Conservation (phyloP, 2,113 vertebrate species). For the Egretta garzetta region DNA sequence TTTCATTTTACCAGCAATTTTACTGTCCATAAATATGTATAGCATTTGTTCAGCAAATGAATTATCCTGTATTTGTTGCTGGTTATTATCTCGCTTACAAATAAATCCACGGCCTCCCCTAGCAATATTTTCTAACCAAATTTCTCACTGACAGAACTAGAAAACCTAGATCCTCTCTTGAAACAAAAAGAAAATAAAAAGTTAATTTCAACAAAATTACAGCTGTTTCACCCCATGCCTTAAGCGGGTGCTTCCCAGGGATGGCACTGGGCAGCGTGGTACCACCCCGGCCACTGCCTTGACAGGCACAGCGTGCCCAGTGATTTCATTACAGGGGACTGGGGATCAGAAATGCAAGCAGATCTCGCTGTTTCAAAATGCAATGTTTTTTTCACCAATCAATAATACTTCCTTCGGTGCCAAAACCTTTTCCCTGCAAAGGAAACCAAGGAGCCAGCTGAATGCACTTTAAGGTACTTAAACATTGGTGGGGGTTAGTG, state of each 20-base stretch:
- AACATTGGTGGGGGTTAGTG: not conserved
- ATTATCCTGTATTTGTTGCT: not conserved
- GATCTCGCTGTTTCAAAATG: not conserved
- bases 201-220: not conserved
- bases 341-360: not conserved
- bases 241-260: not conserved
- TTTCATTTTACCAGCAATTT: slow-evolving; percentile 22
- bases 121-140: not conserved
- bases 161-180: not conserved
- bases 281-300: not conserved
- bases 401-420: not conserved
- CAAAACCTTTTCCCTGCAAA: not conserved
- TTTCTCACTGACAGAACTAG: not conserved
- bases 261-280: not conserved
- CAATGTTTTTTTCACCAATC: not conserved
- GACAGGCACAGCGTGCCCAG: not conserved
- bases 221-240: not conserved
- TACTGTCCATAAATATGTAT: not conserved
- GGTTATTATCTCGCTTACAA: not conserved
- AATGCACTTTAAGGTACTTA: not conserved
- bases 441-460: not conserved
- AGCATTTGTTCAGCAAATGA: not conserved
- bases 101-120: not conserved
- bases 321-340: not conserved
- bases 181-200: not conserved